Evolutionary conservation across 1,140 invertebrate genomes (phyloP).

Genomic region (Monochamus saltuarius): DNA sequence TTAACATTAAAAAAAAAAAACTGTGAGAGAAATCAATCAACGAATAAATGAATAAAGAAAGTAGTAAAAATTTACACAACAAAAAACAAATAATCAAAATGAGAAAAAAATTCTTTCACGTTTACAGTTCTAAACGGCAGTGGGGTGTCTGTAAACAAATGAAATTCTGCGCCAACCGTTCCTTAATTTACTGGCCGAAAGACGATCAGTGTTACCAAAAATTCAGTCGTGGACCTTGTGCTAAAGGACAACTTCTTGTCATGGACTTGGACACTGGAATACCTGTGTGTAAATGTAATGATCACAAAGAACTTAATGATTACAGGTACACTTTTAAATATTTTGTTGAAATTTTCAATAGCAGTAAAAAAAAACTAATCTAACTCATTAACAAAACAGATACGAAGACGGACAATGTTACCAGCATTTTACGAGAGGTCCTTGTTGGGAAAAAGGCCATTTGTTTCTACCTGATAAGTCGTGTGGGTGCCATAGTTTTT

Average conservation of each 20-base stretch:
- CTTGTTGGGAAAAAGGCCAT: constrained; percentile 70
- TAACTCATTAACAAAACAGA: constrained; percentile 36
- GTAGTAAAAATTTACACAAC: too few species aligned
- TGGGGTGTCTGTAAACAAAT: constrained; percentile 70
- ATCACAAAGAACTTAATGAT: constrained; percentile 25
- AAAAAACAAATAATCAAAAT: too few species aligned
- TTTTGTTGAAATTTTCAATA: constrained; percentile 35
- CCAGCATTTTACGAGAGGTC: constrained; percentile 74
- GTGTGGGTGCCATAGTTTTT: constrained; percentile 68
- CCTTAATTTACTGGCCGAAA: constrained; percentile 69
- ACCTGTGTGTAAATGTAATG: constrained; percentile 28
- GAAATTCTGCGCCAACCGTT: constrained; percentile 59
- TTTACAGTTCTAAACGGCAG: constrained; percentile 53
- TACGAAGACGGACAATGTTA: constrained; percentile 67
- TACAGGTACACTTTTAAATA: constrained; percentile 13
- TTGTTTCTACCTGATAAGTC: constrained; percentile 70
- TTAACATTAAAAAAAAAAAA: too few species aligned
- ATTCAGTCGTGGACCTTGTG: constrained; percentile 71
- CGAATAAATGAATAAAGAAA: too few species aligned
- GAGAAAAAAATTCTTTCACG: too few species aligned
- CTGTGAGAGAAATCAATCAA: too few species aligned
- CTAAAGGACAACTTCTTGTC: constrained; percentile 67
- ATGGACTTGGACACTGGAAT: constrained; percentile 46
- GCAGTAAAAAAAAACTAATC: constrained; percentile 58
- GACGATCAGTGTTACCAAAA: constrained; percentile 71